A percentile compares a stretch with the other conserved stretches of the same genome.
Conservation (phyloP, 2,888 invertebrate genomes). For the Stratiomys singularior region DNA sequence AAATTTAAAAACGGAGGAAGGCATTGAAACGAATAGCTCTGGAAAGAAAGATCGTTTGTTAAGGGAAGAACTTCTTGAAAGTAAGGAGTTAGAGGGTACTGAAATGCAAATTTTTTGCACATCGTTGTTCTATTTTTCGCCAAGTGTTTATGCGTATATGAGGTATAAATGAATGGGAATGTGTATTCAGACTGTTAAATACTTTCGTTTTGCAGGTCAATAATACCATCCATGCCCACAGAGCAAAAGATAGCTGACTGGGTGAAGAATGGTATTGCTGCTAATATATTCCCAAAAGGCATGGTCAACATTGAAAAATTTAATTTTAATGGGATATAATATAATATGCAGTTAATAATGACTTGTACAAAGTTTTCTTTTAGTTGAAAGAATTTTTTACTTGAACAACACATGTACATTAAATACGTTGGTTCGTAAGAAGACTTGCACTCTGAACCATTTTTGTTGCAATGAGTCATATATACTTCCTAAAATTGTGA, state of each 20-base stretch:
- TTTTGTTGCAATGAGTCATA: no score
- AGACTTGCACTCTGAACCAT: no score
- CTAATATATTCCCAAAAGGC: slow-evolving; percentile 44
- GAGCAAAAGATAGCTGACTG: slow-evolving; percentile 34
- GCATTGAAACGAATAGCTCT: not conserved
- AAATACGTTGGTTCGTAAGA: no score
- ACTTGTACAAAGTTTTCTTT: no score
- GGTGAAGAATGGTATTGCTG: slow-evolving; percentile 46
- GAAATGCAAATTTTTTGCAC: slow-evolving; percentile 47
- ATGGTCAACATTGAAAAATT: slow-evolving; percentile 8
- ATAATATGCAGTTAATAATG: no score
- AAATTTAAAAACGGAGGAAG: not conserved
- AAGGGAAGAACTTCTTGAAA: not conserved
- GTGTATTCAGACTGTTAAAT: not conserved
- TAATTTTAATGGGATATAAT: not conserved
- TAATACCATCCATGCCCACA: slow-evolving; percentile 47
- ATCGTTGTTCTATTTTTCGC: slow-evolving; percentile 47
- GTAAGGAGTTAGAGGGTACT: not conserved
- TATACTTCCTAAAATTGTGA: no score
- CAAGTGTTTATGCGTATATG: slow-evolving; percentile 44
- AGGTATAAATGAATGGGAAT: slow-evolving; percentile 20
- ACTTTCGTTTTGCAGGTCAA: slow-evolving; percentile 35
- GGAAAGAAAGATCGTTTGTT: no score
- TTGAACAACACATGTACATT: no score
- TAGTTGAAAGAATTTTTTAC: no score